Conservation (phyloP, 1,140 invertebrate species). For the Ptiloglossa arizonensis region DNA sequence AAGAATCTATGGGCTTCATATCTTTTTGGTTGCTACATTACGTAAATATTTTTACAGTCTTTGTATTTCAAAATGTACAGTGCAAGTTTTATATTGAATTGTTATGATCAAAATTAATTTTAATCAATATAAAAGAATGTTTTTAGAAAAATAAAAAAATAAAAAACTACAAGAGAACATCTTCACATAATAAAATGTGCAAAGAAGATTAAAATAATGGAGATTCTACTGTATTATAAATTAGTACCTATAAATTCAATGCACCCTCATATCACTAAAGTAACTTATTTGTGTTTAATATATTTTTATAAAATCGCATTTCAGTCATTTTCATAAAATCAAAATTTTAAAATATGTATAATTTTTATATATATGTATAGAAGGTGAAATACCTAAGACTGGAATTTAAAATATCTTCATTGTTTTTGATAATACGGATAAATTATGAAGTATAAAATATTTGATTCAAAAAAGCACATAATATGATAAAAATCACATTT, state of each 20-base stretch:
- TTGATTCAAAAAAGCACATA: neutral
- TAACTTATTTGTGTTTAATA: slow-evolving; percentile 7
- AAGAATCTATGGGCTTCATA: no score
- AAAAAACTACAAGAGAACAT: no score
- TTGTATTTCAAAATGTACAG: no score
- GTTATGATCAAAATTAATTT: neutral
- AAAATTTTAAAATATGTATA: slow-evolving; percentile 18
- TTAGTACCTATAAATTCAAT: neutral
- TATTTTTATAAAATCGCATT: slow-evolving; percentile 12
- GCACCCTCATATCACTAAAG: neutral
- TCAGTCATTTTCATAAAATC: neutral
- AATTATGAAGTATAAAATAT: neutral
- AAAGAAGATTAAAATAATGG: neutral
- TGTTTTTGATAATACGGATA: neutral
- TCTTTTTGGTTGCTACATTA: no score
- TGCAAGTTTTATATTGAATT: neutral
- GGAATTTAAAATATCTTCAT: neutral
- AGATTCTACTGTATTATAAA: slow-evolving; percentile 10
- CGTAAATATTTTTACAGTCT: no score
- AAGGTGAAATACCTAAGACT: neutral
- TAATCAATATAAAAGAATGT: neutral
- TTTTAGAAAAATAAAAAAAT: neutral
- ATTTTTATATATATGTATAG: neutral
- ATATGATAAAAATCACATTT: neutral
- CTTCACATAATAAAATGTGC: no score